Evolutionary conservation across 2,888 invertebrate genomes (phyloP).

Genomic region (Lampropteryx suffumata): DNA sequence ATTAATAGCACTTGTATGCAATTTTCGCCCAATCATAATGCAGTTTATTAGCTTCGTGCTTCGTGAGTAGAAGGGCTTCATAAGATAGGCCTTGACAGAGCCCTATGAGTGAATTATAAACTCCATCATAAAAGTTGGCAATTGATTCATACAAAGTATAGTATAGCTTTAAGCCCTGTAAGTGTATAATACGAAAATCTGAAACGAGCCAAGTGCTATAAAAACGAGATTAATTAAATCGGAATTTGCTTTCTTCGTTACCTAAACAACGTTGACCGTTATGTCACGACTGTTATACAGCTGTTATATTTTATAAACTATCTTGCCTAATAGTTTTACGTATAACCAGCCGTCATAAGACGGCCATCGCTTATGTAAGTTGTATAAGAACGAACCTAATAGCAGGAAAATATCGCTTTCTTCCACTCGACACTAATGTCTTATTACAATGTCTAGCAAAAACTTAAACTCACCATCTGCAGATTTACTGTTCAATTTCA

Average conservation of each 20-base stretch:
- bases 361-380: neutral
- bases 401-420: slow-evolving; percentile 31
- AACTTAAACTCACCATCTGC: slow-evolving; percentile 32
- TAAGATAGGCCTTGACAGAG: too few relatives aligned
- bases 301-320: too few relatives aligned
- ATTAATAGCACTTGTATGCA: too few relatives aligned
- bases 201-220: slow-evolving; percentile 14
- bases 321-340: too few relatives aligned
- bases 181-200: neutral
- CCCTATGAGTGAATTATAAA: too few relatives aligned
- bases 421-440: slow-evolving; percentile 33
- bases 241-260: neutral
- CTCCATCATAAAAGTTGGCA: too few relatives aligned
- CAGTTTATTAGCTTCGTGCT: too few relatives aligned
- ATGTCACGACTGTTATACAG: neutral
- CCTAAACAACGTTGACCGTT: neutral
- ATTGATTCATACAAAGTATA: too few relatives aligned
- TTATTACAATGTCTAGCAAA: slow-evolving; percentile 36
- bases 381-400: slow-evolving; percentile 13
- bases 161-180: too few relatives aligned
- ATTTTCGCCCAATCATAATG: too few relatives aligned
- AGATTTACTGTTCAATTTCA: slow-evolving; percentile 37
- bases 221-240: slow-evolving; percentile 25
- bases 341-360: too few relatives aligned
- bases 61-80: too few relatives aligned